Evolutionary conservation across 2,888 invertebrate species (phyloP), one percentile per base, ranked within the genome.

Genomic region (Acleris holmiana): DNA sequence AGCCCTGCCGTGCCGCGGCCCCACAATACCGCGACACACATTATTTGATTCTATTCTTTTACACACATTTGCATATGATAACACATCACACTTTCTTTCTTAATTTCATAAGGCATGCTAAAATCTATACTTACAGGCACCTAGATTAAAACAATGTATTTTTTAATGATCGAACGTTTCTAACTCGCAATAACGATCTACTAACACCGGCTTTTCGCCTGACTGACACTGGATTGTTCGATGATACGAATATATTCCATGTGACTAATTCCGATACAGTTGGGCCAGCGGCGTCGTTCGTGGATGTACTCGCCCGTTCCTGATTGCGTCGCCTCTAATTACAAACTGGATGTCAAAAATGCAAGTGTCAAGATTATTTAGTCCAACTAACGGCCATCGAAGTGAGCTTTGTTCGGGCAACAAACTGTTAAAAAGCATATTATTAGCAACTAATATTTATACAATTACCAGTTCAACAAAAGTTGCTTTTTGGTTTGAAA

Each of bases 361-460:
- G 71, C 83, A 85, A 89, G 86, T 86, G 83, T 89, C 91, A 91
- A 89, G 80, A 84, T 71, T 74, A 67, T 76, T 85, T 78, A 72
- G 68, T 67, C 74, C 68, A 53, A 68, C 76, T 83, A 78, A 72
- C 78, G 79, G 82, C 76, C 79, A 80, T 80, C 76, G 73, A 69
- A 75, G 59, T 71, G 75, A 75, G 77, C 73, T 80, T 84, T 84
- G 78, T 84, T 80, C 76, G 73, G 70, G 71, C 70, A 78, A 75
- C 72, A 75, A 82, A 88, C 86, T 90, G 88, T 88, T 88, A 89
- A 88, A 85, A 84, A 76, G 71, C 81, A 80, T 87, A 85, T 86
- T 89, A 85, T 86, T 84, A 83, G 73, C 66, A 68, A 68, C 69
- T 61, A 64, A 61, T 73, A 68, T 63, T 59, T 41, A 54, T 21